A percentile compares a stretch with the other conserved stretches of the same genome.
Evolutionary conservation across 1,140 invertebrate genomes (phyloP).

Genomic region (Grapholita molesta): DNA sequence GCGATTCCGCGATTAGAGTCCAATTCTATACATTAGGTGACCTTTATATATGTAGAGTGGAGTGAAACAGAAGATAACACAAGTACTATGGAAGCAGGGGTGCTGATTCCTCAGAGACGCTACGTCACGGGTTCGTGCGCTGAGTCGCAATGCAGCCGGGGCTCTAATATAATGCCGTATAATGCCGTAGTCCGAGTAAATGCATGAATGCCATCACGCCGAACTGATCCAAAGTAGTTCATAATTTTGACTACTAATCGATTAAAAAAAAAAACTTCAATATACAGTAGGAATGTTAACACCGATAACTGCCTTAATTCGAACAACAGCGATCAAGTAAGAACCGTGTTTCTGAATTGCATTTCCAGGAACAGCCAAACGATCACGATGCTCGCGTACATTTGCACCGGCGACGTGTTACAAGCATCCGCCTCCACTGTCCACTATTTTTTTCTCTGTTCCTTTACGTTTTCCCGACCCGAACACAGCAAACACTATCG

Average conservation of each 20-base stretch:
- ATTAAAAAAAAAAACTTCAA: too few relatives aligned
- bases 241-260: too few relatives aligned
- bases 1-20: background rate
- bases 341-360: background rate
- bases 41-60: conserved; percentile 28
- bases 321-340: too few relatives aligned
- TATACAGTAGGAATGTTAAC: too few relatives aligned
- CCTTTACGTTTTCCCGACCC: background rate
- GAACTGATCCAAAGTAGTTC: background rate
- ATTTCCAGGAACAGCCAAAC: background rate
- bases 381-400: background rate
- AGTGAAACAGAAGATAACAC: conserved; percentile 30
- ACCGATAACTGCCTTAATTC: too few relatives aligned
- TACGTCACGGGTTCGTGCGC: conserved; percentile 38
- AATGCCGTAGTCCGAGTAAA: background rate
- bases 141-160: conserved; percentile 33
- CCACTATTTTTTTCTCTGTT: background rate
- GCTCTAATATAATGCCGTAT: too few relatives aligned
- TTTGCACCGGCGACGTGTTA: background rate
- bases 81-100: conserved; percentile 20
- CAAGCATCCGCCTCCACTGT: background rate
- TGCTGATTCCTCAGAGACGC: conserved; percentile 37
- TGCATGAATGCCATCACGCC: conserved; percentile 2
- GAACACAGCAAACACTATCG: background rate
- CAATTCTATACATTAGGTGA: conserved; percentile 17